Percentiles rank a stretch among this genome's conserved stretches.
phyloP scores from a whole-genome alignment of 2,797 vertebrate species.

The Astyanax mexicanus region DNA sequence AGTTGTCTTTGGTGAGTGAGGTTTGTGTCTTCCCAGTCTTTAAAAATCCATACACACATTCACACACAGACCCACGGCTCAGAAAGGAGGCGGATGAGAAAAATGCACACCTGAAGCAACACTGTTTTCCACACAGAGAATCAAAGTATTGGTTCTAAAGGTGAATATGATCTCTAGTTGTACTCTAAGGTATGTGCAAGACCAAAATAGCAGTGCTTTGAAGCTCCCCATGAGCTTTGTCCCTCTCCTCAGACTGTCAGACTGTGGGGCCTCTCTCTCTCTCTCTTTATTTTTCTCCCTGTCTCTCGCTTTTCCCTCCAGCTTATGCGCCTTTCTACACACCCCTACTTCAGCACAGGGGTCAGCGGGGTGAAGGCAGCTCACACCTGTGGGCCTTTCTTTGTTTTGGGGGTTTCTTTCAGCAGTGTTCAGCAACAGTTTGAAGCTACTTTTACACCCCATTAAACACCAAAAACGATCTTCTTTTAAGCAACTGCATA shows the following conservation, averaged over 20 bases:
- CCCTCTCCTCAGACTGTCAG: conserved; percentile 25
- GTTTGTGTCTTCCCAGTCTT: no score
- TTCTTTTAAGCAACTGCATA: background rate
- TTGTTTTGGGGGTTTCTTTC: conserved; percentile 28
- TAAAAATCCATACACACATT: conserved; percentile 8
- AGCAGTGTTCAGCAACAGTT: conserved; percentile 1
- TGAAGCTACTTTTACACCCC: background rate
- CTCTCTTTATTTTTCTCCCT: conserved; percentile 15
- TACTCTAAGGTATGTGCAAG: conserved; percentile 18
- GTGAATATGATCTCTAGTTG: conserved; percentile 22
- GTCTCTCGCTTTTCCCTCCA: conserved; percentile 23
- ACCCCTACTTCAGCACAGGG: conserved; percentile 44
- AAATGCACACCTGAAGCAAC: conserved; percentile 26
- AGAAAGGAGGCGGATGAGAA: conserved; percentile 6
- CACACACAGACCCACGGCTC: conserved; percentile 15
- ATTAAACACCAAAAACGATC: background rate
- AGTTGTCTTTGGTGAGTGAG: no score
- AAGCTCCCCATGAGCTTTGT: conserved; percentile 33
- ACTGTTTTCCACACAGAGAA: conserved; percentile 16
- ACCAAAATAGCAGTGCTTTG: conserved; percentile 23
- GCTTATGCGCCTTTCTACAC: conserved; percentile 42
- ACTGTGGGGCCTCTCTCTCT: conserved; percentile 28
- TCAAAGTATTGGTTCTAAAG: conserved; percentile 12
- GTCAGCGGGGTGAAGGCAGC: conserved; percentile 47
- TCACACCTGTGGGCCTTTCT: conserved; percentile 49